phyloP scores from a whole-genome alignment of 2,888 invertebrate genomes.

The Rhamphomyia laevipes region DNA sequence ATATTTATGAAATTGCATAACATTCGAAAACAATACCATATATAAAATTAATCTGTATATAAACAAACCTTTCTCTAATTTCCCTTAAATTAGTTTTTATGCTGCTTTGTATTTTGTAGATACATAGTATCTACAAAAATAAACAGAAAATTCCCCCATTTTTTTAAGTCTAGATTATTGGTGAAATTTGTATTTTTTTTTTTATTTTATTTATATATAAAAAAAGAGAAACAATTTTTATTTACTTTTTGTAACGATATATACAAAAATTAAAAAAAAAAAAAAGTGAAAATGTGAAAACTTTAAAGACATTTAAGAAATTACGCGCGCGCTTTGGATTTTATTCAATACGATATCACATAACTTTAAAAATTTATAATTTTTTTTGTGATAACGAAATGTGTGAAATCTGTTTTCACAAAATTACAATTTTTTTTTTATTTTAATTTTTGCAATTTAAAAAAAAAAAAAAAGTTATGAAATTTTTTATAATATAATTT shows the following conservation, averaged over 20 bases:
- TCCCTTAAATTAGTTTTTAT: conserved; percentile 4
- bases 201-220: not conserved
- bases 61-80: conserved; percentile 2
- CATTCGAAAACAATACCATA: not conserved
- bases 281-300: conserved; percentile 11
- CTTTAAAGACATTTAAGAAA: conserved; percentile 11
- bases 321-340: conserved; percentile 1
- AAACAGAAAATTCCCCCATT: not conserved
- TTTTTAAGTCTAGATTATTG: no score
- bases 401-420: no score
- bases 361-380: no score
- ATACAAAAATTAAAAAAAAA: no score
- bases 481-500: no score
- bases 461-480: no score
- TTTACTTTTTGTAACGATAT: not conserved
- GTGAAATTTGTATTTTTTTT: not conserved
- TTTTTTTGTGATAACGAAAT: no score
- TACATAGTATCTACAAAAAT: conserved; percentile 3
- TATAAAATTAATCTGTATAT: not conserved
- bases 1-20: no score
- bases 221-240: not conserved
- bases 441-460: no score
- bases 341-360: no score
- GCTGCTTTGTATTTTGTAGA: not conserved
- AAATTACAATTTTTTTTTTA: no score